Evolutionary conservation across 2,888 invertebrate species (phyloP).

Genomic region (Gasteruption jaculator): DNA sequence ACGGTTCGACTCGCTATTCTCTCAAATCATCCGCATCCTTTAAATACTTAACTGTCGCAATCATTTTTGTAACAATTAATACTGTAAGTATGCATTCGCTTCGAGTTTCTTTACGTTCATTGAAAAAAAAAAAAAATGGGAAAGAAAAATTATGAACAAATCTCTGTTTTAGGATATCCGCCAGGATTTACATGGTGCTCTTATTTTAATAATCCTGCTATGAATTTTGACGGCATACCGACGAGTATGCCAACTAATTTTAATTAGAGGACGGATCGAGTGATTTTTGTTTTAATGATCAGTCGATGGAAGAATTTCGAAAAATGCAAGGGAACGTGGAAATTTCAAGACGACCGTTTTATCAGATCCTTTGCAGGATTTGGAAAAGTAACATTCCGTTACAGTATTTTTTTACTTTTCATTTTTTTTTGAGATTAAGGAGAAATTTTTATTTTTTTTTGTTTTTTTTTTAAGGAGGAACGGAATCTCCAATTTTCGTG

Average conservation of each 20-base stretch:
- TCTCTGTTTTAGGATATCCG: slow-evolving; percentile 46
- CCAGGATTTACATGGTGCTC: slow-evolving; percentile 49
- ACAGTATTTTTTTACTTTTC: too few species aligned
- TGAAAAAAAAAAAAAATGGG: slow-evolving; percentile 4
- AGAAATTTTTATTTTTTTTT: too few species aligned
- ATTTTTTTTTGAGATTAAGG: too few species aligned
- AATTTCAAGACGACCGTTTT: too few species aligned
- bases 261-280: slow-evolving; percentile 8
- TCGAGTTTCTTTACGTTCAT: background rate
- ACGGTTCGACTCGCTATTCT: slow-evolving; percentile 38
- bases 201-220: slow-evolving; percentile 43
- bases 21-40: slow-evolving; percentile 36
- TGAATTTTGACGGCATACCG: slow-evolving; percentile 29
- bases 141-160: slow-evolving; percentile 17
- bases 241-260: slow-evolving; percentile 19
- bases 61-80: background rate
- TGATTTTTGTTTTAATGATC: background rate
- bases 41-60: slow-evolving; percentile 33
- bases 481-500: too few species aligned
- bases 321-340: too few species aligned
- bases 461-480: too few species aligned
- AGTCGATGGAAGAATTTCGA: too few species aligned
- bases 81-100: background rate
- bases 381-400: too few species aligned
- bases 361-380: too few species aligned